Percentiles rank a stretch among this genome's conserved stretches.
Evolutionary conservation across 2,797 vertebrate species (phyloP).

Genomic region (Melanotaenia nigrans): DNA sequence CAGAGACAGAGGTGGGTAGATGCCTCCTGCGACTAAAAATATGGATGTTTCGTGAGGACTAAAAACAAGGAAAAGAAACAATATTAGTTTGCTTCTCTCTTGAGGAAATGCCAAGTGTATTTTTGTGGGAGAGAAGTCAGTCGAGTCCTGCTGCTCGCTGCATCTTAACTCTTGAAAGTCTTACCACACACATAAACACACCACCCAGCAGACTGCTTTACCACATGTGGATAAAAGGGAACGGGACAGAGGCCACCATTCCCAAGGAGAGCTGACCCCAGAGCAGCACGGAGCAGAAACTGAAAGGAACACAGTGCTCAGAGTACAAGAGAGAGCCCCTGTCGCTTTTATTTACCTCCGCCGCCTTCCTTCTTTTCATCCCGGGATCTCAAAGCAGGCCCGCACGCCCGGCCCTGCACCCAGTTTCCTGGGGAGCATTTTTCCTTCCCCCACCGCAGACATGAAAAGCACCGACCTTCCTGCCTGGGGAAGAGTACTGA

Average conservation of each 20-base stretch:
- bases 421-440: slow-evolving; percentile 89
- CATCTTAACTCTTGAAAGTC: slow-evolving; percentile 45
- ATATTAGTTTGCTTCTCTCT: slow-evolving; percentile 72
- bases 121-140: slow-evolving; percentile 71
- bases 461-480: slow-evolving; percentile 90
- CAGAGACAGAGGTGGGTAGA: slow-evolving; percentile 69
- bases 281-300: slow-evolving; percentile 47
- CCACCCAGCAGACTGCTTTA: slow-evolving; percentile 69
- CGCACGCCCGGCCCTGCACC: slow-evolving; percentile 69
- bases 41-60: slow-evolving; percentile 68
- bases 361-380: slow-evolving; percentile 86
- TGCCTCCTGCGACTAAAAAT: slow-evolving; percentile 68
- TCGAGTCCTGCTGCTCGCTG: slow-evolving; percentile 59
- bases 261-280: slow-evolving; percentile 75
- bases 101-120: slow-evolving; percentile 68
- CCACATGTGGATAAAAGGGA: slow-evolving; percentile 84
- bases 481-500: slow-evolving; percentile 81
- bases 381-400: slow-evolving; percentile 84
- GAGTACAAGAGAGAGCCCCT: slow-evolving; percentile 69
- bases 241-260: slow-evolving; percentile 73
- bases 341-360: slow-evolving; percentile 87
- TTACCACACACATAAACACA: slow-evolving; percentile 37
- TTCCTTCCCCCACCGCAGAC: slow-evolving; percentile 82
- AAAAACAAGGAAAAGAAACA: slow-evolving; percentile 58
- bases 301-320: slow-evolving; percentile 46